Conservation (phyloP, 1,140 invertebrate species). For the Anadara kagoshimensis region DNA sequence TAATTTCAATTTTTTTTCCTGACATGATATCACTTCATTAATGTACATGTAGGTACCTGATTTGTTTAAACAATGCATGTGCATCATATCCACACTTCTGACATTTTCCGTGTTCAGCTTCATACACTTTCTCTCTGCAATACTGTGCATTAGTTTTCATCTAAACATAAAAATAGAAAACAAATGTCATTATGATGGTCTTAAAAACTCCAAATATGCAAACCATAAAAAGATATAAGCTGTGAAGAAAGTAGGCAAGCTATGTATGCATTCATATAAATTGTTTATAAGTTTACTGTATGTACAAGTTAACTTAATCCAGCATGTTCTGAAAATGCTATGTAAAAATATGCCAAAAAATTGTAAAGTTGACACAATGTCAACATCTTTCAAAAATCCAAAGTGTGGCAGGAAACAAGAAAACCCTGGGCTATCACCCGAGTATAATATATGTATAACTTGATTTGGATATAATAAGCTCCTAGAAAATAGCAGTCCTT, state of each 20-base stretch:
- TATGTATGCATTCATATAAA: too few species aligned
- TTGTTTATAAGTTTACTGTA: too few species aligned
- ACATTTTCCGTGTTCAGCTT: conserved; percentile 65
- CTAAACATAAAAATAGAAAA: conserved; percentile 43
- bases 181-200: not conserved
- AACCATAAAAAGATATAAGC: too few species aligned
- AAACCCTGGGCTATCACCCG: not conserved
- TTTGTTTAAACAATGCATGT: conserved; percentile 57
- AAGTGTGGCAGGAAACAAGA: not conserved
- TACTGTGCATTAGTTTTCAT: conserved; percentile 59
- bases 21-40: not conserved
- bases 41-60: conserved; percentile 54
- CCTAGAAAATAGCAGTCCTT: too few species aligned
- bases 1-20: not conserved
- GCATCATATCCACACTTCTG: conserved; percentile 66
- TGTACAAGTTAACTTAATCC: too few species aligned
- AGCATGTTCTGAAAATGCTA: too few species aligned
- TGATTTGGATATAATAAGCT: too few species aligned
- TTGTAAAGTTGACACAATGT: too few species aligned
- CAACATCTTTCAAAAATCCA: too few species aligned
- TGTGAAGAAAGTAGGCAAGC: too few species aligned
- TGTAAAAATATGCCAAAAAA: too few species aligned
- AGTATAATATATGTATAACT: not conserved
- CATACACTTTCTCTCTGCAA: conserved; percentile 58
- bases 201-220: too few species aligned